Evolutionary conservation across 2,797 vertebrate genomes (phyloP), one percentile per base, ranked within the genome.

Genomic region (Fringilla coelebs): DNA sequence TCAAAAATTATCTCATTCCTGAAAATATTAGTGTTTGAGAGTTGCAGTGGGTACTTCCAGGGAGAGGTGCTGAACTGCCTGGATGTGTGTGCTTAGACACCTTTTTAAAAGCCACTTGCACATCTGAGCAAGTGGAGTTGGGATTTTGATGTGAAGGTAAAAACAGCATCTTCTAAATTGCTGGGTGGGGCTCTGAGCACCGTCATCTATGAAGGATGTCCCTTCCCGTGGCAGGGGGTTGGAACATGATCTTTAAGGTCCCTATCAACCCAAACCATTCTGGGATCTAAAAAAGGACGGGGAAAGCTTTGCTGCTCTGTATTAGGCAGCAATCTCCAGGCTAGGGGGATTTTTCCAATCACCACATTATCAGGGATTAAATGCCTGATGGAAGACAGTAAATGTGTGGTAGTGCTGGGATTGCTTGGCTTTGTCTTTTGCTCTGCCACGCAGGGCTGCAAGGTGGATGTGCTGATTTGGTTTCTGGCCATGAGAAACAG

Each of bases 11-110:
- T 31, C n/a, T 46, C 1, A 2, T 52, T 93, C 17, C 57, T 48
- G 28, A 40, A 76, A 51, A 28, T 40, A 13, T 2, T 15, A 7
- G 5, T 15, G 40, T 21, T 81, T 52, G 65, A 66, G 52, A 41
- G 15, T 41, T 2, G 0, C 41, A 41, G 34, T 1, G 0, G 31
- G 22, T 40, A 3, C n/a, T 6, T 88, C 70, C 61, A 36, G 65
- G 22, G 20, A 55, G 26, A 29, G 24, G 10, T 49, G 40, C 71
- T 62, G 7, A 65, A 58, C 38, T 84, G 51, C 34, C 51, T 43
- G 20, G 4, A 24, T 78, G 26, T 4, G 1, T 1, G 1, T 21
- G 57, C 41, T 65, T 10, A 10, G 74, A 6, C 3, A 10, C 6
- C 13, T 57, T 66, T n/a, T 54, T 34, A 36, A 66, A 81, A 87